phyloP scores from a whole-genome alignment of 2,113 vertebrate genomes.

The Thamnophis sirtalis region DNA sequence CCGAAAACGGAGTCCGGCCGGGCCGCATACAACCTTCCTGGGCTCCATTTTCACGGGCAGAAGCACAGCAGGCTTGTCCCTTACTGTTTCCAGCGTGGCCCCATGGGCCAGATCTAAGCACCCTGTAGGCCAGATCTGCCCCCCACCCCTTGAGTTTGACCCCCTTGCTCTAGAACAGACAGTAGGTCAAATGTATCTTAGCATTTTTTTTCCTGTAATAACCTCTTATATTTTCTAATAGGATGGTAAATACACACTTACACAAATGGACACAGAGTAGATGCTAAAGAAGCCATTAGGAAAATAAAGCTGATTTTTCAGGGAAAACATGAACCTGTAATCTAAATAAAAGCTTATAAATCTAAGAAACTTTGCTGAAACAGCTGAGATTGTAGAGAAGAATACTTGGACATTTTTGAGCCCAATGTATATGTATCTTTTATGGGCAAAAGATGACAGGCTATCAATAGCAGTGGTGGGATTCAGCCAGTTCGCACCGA shows the following conservation, averaged over 20 bases:
- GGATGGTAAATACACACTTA: background rate
- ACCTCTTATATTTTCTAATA: conserved; percentile 4
- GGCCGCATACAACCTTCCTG: accelerated
- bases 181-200: conserved; percentile 10
- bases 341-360: conserved; percentile 10
- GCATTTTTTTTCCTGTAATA: conserved; percentile 11
- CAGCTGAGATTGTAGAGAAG: background rate
- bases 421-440: background rate
- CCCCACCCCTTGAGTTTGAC: no score
- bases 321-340: background rate
- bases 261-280: background rate
- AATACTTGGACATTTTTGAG: background rate
- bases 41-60: no score
- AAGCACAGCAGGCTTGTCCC: no score
- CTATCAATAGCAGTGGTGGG: no score
- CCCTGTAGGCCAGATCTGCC: no score
- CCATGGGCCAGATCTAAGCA: no score
- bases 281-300: conserved; percentile 8
- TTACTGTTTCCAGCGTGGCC: no score
- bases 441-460: background rate
- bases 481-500: no score
- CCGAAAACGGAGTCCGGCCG: no score
- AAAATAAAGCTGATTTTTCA: conserved; percentile 1
- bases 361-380: background rate
- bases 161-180: background rate